phyloP scores from a whole-genome alignment of 2,888 invertebrate genomes.

The Apodemia hepburni region DNA sequence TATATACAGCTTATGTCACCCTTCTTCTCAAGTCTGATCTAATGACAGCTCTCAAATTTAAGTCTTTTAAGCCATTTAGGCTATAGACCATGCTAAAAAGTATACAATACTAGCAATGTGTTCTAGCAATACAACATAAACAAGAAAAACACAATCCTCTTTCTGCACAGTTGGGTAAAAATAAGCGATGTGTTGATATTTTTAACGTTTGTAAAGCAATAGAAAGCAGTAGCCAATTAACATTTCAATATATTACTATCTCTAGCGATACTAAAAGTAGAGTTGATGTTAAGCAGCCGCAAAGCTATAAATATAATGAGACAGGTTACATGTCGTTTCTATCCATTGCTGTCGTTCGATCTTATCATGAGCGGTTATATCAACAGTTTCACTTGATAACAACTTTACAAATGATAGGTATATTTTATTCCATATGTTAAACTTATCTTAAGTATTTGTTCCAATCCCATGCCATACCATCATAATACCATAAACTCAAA shows the following conservation, averaged over 20 bases:
- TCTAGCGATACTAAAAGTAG: background rate
- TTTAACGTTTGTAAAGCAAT: background rate
- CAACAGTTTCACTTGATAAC: background rate
- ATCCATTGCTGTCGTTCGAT: constrained; percentile 19
- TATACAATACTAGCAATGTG: too few relatives aligned
- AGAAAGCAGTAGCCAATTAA: constrained; percentile 1
- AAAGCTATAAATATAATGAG: background rate
- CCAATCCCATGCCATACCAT: too few relatives aligned
- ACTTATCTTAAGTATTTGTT: too few relatives aligned
- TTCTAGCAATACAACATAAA: too few relatives aligned
- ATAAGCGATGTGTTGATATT: background rate
- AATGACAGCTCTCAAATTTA: too few relatives aligned
- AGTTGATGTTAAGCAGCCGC: constrained; percentile 1
- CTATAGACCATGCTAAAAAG: too few relatives aligned
- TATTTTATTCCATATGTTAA: background rate
- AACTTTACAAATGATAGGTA: background rate
- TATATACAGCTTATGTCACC: too few relatives aligned
- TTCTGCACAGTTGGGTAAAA: too few relatives aligned
- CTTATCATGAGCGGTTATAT: background rate
- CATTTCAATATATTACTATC: background rate
- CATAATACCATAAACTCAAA: too few relatives aligned
- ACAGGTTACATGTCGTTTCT: constrained; percentile 15
- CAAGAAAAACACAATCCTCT: too few relatives aligned
- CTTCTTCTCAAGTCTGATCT: too few relatives aligned
- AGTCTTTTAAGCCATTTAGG: too few relatives aligned